Percentiles rank a stretch among this genome's conserved stretches.
phyloP scores from a whole-genome alignment of 2,797 vertebrate genomes.

The Ceyx erithaca region DNA sequence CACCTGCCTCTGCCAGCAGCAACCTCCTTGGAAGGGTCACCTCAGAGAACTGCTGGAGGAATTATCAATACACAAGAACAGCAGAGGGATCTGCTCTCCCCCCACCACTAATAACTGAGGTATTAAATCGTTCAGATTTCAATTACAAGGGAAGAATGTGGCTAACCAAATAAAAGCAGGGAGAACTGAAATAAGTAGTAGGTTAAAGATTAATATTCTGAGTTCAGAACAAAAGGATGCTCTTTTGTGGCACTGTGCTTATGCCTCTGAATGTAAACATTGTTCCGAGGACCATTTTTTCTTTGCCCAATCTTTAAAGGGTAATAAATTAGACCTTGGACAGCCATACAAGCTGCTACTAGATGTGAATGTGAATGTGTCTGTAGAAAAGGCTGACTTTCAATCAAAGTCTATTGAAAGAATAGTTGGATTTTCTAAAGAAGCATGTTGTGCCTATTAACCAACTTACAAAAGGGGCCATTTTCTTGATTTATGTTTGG shows the following conservation, averaged over 20 bases:
- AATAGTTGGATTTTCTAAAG: slow-evolving; percentile 91
- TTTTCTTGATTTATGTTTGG: slow-evolving; percentile 92
- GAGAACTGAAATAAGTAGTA: slow-evolving; percentile 75
- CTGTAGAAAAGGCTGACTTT: slow-evolving; percentile 91
- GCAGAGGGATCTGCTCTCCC: slow-evolving; percentile 14
- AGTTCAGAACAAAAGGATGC: slow-evolving; percentile 82
- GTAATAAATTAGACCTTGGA: slow-evolving; percentile 90
- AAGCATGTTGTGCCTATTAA: slow-evolving; percentile 97
- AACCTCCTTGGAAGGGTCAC: neutral
- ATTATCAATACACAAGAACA: slow-evolving; percentile 50
- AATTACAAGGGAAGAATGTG: slow-evolving; percentile 73
- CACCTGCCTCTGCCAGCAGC: neutral
- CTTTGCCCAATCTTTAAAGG: slow-evolving; percentile 90
- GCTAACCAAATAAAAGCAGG: slow-evolving; percentile 54
- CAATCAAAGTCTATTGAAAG: slow-evolving; percentile 95
- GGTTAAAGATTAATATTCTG: slow-evolving; percentile 85
- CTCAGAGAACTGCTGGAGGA: neutral
- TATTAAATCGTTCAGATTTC: slow-evolving; percentile 78
- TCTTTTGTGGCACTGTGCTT: slow-evolving; percentile 81
- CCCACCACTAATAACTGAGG: slow-evolving; percentile 50
- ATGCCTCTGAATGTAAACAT: slow-evolving; percentile 89
- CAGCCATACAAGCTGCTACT: slow-evolving; percentile 94
- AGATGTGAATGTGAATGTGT: slow-evolving; percentile 90
- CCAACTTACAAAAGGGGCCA: slow-evolving; percentile 92
- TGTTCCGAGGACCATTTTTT: slow-evolving; percentile 88